Evolutionary conservation across 2,888 invertebrate species (phyloP).

Genomic region (Apotomis capreana): DNA sequence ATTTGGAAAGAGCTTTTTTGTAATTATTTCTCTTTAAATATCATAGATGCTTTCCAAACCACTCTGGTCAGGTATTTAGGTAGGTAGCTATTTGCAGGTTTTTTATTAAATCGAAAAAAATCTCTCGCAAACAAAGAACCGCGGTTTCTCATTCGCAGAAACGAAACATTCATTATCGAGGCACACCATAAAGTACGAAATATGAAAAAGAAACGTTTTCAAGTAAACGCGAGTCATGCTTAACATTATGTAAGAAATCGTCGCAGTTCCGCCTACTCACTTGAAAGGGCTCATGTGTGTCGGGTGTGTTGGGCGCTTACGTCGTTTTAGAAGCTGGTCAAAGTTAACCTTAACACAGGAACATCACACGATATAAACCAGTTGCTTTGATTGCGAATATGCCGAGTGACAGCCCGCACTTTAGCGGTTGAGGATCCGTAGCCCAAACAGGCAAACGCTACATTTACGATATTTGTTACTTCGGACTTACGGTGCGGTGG

Average conservation of each 20-base stretch:
- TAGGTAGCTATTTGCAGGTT: too few species aligned
- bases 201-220: conserved; percentile 40
- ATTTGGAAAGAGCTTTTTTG: too few species aligned
- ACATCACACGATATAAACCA: conserved; percentile 64
- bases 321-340: conserved; percentile 45
- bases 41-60: too few species aligned
- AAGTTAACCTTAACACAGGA: conserved; percentile 57
- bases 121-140: neutral
- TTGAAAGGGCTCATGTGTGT: neutral
- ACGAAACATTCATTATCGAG: conserved; percentile 31
- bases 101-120: too few species aligned
- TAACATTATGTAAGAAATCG: conserved; percentile 51
- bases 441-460: too few species aligned
- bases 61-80: too few species aligned
- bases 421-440: conserved; percentile 55
- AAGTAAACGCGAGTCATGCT: conserved; percentile 40
- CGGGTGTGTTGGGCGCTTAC: neutral
- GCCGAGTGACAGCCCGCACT: conserved; percentile 63
- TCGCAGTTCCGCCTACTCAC: neutral
- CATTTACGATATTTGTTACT: neutral
- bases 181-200: conserved; percentile 31
- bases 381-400: conserved; percentile 54
- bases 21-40: too few species aligned
- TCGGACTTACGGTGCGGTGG: too few species aligned
- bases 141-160: conserved; percentile 35